Conservation (phyloP, 2,888 invertebrate genomes). For the Thymelicus sylvestris region DNA sequence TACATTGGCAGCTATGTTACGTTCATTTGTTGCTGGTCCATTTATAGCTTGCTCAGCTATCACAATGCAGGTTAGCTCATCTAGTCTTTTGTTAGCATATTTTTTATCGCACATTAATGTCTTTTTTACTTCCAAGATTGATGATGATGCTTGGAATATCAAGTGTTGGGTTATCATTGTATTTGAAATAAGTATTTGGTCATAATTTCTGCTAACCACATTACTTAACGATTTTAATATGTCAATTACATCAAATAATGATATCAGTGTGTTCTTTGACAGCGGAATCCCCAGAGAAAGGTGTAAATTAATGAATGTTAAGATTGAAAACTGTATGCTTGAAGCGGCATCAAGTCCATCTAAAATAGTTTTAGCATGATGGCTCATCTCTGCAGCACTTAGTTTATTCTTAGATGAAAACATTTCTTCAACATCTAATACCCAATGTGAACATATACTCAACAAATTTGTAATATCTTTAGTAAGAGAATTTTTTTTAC, state of each 20-base stretch:
- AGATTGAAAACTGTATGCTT: constrained; percentile 82
- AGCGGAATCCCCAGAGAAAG: constrained; percentile 90
- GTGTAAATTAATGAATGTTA: constrained; percentile 87
- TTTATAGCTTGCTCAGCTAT: constrained; percentile 88
- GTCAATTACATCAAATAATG: constrained; percentile 92
- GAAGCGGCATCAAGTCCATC: constrained; percentile 89
- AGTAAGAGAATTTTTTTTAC: constrained; percentile 84
- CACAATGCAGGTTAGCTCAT: constrained; percentile 90
- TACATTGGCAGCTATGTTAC: constrained; percentile 87
- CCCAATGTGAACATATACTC: constrained; percentile 66
- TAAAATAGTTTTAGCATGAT: constrained; percentile 69
- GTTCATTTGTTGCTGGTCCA: constrained; percentile 86
- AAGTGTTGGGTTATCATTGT: constrained; percentile 92
- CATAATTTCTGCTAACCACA: constrained; percentile 87
- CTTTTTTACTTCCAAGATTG: constrained; percentile 88
- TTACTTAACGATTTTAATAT: constrained; percentile 91
- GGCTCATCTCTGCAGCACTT: constrained; percentile 74
- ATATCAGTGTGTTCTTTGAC: constrained; percentile 89
- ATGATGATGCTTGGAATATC: constrained; percentile 88
- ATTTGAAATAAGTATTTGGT: constrained; percentile 89
- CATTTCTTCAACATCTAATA: constrained; percentile 66
- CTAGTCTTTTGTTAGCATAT: constrained; percentile 87
- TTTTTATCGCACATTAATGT: constrained; percentile 86
- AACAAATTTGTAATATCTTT: constrained; percentile 85
- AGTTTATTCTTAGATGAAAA: constrained; percentile 69